A percentile compares a stretch with the other conserved stretches of the same genome.
Conservation (phyloP, 2,797 vertebrate species). For the Tokudaia tokunoshimensis region DNA sequence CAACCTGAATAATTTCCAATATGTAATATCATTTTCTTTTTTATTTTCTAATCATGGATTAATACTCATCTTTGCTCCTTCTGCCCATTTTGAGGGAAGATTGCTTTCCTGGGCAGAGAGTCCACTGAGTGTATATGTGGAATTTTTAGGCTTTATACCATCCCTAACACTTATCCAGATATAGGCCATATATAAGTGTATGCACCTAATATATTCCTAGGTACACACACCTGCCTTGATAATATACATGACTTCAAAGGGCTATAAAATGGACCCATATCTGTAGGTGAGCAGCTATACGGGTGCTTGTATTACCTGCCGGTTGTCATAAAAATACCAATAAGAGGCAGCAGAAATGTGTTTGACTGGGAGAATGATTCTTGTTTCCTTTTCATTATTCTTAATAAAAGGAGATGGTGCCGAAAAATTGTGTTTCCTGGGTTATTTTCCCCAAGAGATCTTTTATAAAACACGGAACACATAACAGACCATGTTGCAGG, state of each 20-base stretch:
- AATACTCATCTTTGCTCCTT: slow-evolving; percentile 64
- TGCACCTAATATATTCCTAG: background rate
- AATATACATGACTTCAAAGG: background rate
- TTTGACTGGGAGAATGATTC: slow-evolving; percentile 88
- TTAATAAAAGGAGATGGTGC: slow-evolving; percentile 89
- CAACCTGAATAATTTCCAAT: background rate
- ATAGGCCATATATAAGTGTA: slow-evolving; percentile 56
- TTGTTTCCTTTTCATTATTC: slow-evolving; percentile 89
- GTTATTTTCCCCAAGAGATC: slow-evolving; percentile 89
- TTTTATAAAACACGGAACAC: slow-evolving; percentile 86
- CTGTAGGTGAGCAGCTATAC: background rate
- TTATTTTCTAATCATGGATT: background rate
- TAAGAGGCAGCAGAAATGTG: slow-evolving; percentile 81
- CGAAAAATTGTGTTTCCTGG: slow-evolving; percentile 87
- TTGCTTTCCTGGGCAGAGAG: slow-evolving; percentile 70
- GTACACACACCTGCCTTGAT: background rate
- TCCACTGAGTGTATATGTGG: background rate
- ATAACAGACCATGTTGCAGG: slow-evolving; percentile 83
- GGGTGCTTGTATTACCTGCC: slow-evolving; percentile 57
- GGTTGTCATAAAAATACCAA: slow-evolving; percentile 83
- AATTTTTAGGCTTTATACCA: slow-evolving; percentile 65
- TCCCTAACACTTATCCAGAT: slow-evolving; percentile 52
- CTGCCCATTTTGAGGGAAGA: slow-evolving; percentile 71
- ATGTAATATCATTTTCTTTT: background rate
- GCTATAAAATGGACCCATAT: background rate